A percentile compares a stretch with the other conserved stretches of the same genome.
These are phyloP conservation scores for Pteropus alecto DNA, from an alignment of 2,113 vertebrate genomes.

Conservation along the genomic window DNA sequence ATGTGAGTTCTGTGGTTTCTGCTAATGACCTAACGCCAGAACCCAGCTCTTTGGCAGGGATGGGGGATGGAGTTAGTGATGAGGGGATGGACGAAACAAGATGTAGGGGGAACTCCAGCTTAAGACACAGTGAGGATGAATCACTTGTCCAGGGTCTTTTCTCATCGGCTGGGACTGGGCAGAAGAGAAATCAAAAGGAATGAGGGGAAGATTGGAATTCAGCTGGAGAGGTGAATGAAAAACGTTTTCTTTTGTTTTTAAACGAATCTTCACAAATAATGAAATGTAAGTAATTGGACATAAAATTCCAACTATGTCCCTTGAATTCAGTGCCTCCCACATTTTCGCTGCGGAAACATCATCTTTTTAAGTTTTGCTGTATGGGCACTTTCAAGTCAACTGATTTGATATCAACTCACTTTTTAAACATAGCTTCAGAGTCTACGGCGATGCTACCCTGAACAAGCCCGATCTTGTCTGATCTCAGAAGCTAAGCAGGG, in stretches of 20 bases:
- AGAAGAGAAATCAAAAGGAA: not conserved
- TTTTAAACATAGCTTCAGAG: no score
- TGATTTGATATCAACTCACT: not conserved
- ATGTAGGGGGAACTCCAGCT: not conserved
- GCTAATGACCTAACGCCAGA: not conserved
- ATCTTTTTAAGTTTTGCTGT: not conserved
- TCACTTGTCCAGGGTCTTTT: no score
- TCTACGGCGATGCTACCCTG: no score
- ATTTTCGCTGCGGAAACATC: not conserved
- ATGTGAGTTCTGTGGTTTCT: not conserved
- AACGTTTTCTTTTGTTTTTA: not conserved
- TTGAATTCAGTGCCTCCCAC: not conserved
- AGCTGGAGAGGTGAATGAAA: not conserved
- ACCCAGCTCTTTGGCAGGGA: not conserved
- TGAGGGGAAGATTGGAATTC: not conserved
- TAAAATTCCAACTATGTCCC: not conserved
- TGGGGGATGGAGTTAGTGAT: not conserved
- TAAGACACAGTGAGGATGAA: not conserved
- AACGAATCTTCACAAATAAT: not conserved
- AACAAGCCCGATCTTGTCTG: no score
- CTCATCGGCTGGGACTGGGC: not conserved
- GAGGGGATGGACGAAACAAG: not conserved
- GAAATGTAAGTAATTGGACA: not conserved
- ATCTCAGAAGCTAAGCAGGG: no score
- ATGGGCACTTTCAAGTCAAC: not conserved